Evolutionary conservation across 2,113 vertebrate genomes (phyloP).

Genomic region (Natator depressus): DNA sequence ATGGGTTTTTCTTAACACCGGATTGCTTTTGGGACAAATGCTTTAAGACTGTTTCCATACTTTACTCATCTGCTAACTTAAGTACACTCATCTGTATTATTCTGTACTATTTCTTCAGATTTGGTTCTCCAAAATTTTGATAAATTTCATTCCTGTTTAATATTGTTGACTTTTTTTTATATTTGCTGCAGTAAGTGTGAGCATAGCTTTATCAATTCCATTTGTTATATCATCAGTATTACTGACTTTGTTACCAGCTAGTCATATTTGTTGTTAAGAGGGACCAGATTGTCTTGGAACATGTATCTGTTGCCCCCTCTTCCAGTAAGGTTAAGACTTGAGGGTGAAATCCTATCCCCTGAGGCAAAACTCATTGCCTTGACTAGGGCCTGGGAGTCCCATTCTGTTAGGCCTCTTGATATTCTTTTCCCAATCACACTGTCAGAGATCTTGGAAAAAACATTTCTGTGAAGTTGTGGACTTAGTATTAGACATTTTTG

Average conservation of each 20-base stretch:
- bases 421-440: neutral
- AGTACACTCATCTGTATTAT: neutral
- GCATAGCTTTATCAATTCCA: neutral
- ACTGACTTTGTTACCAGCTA: neutral
- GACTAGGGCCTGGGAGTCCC: neutral
- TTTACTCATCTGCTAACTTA: neutral
- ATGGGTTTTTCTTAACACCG: neutral
- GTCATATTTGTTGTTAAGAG: neutral
- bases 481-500: neutral
- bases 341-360: neutral
- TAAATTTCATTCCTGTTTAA: neutral
- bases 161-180: neutral
- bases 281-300: neutral
- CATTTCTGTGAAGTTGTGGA: neutral
- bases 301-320: neutral
- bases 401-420: rapidly evolving
- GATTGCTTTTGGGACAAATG: too few species aligned
- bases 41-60: neutral
- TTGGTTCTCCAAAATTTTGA: neutral
- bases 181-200: neutral
- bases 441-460: neutral
- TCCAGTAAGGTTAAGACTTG: neutral
- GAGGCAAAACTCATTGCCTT: neutral
- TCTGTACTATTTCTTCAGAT: neutral
- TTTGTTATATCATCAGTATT: neutral